Evolutionary conservation across 2,113 vertebrate genomes (phyloP).

Genomic region (Seriola dumerili): DNA sequence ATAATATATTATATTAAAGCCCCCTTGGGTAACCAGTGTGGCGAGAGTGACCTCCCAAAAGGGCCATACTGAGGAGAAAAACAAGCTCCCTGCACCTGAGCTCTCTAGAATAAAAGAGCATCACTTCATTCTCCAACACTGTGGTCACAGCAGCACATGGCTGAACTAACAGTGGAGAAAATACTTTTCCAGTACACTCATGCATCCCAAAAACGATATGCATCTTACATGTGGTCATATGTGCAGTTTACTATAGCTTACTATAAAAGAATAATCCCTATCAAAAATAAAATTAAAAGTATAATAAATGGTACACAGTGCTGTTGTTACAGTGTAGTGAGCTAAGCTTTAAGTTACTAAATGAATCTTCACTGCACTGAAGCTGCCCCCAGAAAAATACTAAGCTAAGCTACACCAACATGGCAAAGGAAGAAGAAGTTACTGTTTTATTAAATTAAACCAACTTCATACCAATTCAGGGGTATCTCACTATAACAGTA

Average conservation of each 20-base stretch:
- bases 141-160: not conserved
- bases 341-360: no score
- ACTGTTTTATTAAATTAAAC: no score
- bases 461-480: no score
- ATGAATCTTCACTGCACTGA: no score
- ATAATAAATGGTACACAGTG: not conserved
- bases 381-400: no score
- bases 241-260: not conserved
- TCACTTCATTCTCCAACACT: not conserved
- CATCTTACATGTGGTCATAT: not conserved
- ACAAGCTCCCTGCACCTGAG: not conserved
- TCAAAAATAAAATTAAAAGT: not conserved
- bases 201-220: not conserved
- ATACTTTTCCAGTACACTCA: not conserved
- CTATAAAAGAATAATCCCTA: not conserved
- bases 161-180: not conserved
- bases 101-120: not conserved
- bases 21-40: not conserved
- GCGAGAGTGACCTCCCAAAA: not conserved
- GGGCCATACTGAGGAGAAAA: not conserved
- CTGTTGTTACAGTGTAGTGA: no score
- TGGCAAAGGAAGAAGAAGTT: no score
- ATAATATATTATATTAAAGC: not conserved
- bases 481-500: no score
- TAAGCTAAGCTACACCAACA: no score